A percentile compares a stretch with the other conserved stretches of the same genome.
phyloP scores from a whole-genome alignment of 2,888 invertebrate species.

The Azorinus chamasolen region DNA sequence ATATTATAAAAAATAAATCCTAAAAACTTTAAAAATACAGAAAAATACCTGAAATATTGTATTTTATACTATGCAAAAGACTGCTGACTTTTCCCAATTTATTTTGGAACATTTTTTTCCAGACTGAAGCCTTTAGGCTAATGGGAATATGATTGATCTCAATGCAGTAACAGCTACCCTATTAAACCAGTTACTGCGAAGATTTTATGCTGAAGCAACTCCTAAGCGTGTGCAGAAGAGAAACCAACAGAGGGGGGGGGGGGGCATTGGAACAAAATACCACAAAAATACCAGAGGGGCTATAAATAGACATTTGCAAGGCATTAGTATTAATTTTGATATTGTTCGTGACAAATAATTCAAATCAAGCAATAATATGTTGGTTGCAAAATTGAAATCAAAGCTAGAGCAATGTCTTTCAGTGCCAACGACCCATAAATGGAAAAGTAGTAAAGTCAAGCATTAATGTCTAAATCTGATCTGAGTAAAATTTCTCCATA shows the following conservation, averaged over 20 bases:
- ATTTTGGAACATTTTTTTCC: neutral
- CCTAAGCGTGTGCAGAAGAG: neutral
- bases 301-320: slow-evolving; percentile 21
- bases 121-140: slow-evolving; percentile 8
- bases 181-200: neutral
- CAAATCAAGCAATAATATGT: slow-evolving; percentile 5
- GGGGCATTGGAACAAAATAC: slow-evolving; percentile 15
- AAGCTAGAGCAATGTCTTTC: slow-evolving; percentile 7
- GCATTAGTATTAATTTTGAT: slow-evolving; percentile 17
- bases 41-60: neutral
- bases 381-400: slow-evolving; percentile 24
- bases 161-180: neutral
- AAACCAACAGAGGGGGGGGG: slow-evolving; percentile 6
- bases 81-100: neutral
- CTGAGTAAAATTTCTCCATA: slow-evolving; percentile 18
- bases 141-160: neutral
- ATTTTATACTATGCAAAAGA: neutral
- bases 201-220: slow-evolving; percentile 5
- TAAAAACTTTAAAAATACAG: neutral
- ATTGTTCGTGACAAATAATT: slow-evolving; percentile 25
- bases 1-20: neutral
- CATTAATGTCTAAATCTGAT: slow-evolving; percentile 13
- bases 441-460: too few species aligned
- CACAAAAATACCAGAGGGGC: slow-evolving; percentile 27
- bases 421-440: slow-evolving; percentile 21